Evolutionary conservation across 2,888 invertebrate genomes (phyloP).

Genomic region (Mechanitis mazaeus): DNA sequence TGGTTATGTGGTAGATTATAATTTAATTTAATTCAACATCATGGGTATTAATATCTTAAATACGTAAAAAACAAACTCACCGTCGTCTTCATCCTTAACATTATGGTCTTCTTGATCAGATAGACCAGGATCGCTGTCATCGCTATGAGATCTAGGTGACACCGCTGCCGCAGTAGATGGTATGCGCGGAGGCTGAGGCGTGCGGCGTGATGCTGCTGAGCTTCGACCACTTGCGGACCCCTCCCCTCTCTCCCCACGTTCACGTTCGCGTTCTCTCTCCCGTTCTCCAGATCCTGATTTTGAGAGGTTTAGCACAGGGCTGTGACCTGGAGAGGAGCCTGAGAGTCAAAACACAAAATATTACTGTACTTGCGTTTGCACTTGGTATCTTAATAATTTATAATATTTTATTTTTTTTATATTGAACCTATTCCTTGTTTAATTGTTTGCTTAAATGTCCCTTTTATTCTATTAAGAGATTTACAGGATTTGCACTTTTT

Average conservation of each 20-base stretch:
- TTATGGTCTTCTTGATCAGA: slow-evolving; percentile 91
- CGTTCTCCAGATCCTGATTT: slow-evolving; percentile 90
- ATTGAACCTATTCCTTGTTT: too few species aligned
- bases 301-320: slow-evolving; percentile 93
- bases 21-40: background rate
- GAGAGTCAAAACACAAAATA: slow-evolving; percentile 28
- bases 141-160: slow-evolving; percentile 84
- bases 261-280: slow-evolving; percentile 78
- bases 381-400: too few species aligned
- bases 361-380: background rate
- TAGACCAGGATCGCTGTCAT: slow-evolving; percentile 88
- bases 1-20: background rate
- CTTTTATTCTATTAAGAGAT: too few species aligned
- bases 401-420: too few species aligned
- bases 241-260: slow-evolving; percentile 70
- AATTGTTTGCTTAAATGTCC: too few species aligned
- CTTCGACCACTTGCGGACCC: slow-evolving; percentile 73
- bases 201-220: slow-evolving; percentile 79
- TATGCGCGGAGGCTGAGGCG: slow-evolving; percentile 74
- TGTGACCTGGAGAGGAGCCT: slow-evolving; percentile 92
- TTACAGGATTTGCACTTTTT: too few species aligned
- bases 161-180: slow-evolving; percentile 78
- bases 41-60: background rate
- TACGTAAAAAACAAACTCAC: slow-evolving; percentile 57
- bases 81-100: slow-evolving; percentile 89